Conservation (phyloP, 2,797 vertebrate species). For the Rhabdophis nuchalis region DNA sequence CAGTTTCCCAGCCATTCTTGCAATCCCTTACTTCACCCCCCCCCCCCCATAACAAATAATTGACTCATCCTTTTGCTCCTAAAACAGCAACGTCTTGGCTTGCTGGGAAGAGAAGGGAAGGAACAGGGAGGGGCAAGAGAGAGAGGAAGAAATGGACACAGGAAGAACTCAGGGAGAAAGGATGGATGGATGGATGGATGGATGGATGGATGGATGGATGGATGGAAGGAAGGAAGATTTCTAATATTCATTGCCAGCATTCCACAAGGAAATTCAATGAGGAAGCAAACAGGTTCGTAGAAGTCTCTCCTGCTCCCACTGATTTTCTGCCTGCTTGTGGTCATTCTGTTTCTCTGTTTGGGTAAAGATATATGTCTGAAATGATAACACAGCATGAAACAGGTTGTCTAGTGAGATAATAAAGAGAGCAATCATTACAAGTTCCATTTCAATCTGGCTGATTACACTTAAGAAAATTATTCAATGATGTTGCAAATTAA, state of each 20-base stretch:
- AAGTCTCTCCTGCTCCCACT: background rate
- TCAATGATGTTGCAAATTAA: constrained; percentile 38
- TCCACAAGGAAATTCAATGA: background rate
- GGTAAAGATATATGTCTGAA: background rate
- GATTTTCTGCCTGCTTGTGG: background rate
- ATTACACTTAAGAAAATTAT: constrained; percentile 58
- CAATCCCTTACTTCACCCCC: background rate
- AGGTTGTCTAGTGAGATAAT: constrained; percentile 50
- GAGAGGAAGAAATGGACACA: no score
- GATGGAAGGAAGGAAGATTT: background rate
- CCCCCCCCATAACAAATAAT: background rate
- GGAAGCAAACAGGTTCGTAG: background rate
- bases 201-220: fast-evolving
- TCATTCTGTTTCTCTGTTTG: background rate
- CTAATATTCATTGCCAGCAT: background rate
- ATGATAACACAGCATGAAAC: background rate
- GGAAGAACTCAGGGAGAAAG: background rate
- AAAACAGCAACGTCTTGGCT: background rate
- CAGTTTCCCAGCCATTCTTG: background rate
- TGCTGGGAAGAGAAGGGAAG: background rate
- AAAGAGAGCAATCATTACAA: constrained; percentile 60
- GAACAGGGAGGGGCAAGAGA: no score
- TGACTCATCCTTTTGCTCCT: background rate
- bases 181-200: background rate
- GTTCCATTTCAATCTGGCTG: constrained; percentile 58